Evolutionary conservation across 2,888 invertebrate genomes (phyloP).

Genomic region (Ephialtes manifestator): DNA sequence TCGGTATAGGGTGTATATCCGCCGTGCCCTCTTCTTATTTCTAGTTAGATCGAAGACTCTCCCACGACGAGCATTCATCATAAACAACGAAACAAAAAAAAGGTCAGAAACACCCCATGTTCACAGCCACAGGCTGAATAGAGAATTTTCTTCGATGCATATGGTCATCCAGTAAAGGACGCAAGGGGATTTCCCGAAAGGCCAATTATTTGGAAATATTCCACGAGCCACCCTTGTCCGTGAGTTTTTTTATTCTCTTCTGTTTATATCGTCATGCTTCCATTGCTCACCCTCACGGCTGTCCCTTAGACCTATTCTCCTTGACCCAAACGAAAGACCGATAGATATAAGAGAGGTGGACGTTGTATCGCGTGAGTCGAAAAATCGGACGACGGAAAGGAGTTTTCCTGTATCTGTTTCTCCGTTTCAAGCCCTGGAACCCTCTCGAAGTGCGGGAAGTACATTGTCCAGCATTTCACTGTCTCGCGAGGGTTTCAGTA

Average conservation of each 20-base stretch:
- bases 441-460: slow-evolving; percentile 10
- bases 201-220: slow-evolving; percentile 63
- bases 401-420: slow-evolving; percentile 19
- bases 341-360: background rate
- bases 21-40: background rate
- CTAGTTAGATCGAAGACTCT: background rate
- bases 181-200: slow-evolving; percentile 60
- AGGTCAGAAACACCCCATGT: background rate
- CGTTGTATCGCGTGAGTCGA: slow-evolving; percentile 26
- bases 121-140: background rate
- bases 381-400: slow-evolving; percentile 13
- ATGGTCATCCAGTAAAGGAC: slow-evolving; percentile 17
- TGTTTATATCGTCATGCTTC: background rate
- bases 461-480: slow-evolving; percentile 42
- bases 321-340: slow-evolving; percentile 24
- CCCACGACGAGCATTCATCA: background rate
- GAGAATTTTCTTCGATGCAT: slow-evolving; percentile 35
- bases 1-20: background rate
- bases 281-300: slow-evolving; percentile 30
- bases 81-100: slow-evolving; percentile 4
- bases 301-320: slow-evolving; percentile 8
- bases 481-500: slow-evolving; percentile 30
- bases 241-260: slow-evolving; percentile 32
- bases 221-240: slow-evolving; percentile 29
- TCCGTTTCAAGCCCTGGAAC: slow-evolving; percentile 12